Evolutionary conservation across 1,140 invertebrate species (phyloP).

Genomic region (Samia ricini): DNA sequence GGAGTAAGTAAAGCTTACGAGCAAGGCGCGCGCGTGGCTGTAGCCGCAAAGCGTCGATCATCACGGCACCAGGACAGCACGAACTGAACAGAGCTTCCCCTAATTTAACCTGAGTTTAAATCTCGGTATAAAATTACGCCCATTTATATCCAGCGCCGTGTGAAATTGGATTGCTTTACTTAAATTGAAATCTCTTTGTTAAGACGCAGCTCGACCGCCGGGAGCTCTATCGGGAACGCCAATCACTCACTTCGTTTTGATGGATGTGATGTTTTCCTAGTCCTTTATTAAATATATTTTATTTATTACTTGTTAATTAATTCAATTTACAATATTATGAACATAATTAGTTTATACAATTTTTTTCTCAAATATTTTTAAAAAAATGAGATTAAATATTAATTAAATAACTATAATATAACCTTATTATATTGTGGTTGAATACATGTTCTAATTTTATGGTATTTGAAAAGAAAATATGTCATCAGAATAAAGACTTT

Average conservation of each 20-base stretch:
- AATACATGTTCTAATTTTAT: no score
- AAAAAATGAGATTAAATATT: no score
- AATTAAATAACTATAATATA: no score
- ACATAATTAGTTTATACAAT: no score
- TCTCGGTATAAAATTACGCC: conserved; percentile 43
- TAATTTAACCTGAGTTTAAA: conserved; percentile 37
- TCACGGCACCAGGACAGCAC: conserved; percentile 15
- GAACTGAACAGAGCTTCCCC: conserved; percentile 18
- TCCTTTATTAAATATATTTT: conserved; percentile 3
- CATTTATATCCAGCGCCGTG: conserved; percentile 48
- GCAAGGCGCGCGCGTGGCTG: no score
- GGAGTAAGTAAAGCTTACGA: no score
- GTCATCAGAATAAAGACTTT: no score
- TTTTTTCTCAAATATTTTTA: no score
- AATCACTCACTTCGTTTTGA: conserved; percentile 8
- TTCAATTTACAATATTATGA: no score
- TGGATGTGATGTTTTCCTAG: conserved; percentile 7
- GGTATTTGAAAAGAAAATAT: no score
- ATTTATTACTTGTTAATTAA: conserved; percentile 7
- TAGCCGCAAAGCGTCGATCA: not conserved
- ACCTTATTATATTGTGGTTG: no score
- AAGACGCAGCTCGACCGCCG: conserved; percentile 7
- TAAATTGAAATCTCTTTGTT: conserved; percentile 47
- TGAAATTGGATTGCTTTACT: conserved; percentile 55
- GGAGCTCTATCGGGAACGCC: not conserved